phyloP scores from a whole-genome alignment of 2,888 invertebrate species.

The Xanthorhoe spadicearia region DNA sequence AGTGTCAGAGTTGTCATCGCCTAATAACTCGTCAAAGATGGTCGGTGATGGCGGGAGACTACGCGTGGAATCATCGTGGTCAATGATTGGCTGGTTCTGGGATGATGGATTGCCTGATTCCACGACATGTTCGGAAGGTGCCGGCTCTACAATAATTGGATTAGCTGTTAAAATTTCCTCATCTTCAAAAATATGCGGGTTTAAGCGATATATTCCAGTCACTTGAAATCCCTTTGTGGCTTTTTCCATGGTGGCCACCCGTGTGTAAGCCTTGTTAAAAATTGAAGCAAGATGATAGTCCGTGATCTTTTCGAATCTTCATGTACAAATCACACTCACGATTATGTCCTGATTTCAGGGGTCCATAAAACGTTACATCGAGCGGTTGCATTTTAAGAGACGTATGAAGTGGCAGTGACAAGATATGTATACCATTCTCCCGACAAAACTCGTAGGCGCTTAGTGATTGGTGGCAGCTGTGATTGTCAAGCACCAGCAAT shows the following conservation, averaged over 20 bases:
- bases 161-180: conserved; percentile 6
- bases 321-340: conserved; percentile 8
- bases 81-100: conserved; percentile 8
- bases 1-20: too few relatives aligned
- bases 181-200: conserved; percentile 12
- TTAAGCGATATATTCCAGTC: conserved; percentile 9
- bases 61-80: conserved; percentile 7
- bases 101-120: too few relatives aligned
- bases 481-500: conserved; percentile 13
- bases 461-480: conserved; percentile 8
- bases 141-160: conserved; percentile 9
- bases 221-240: conserved; percentile 8
- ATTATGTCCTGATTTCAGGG: background rate
- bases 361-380: conserved; percentile 8
- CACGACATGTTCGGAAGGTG: background rate
- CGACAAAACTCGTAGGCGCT: conserved; percentile 7
- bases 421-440: conserved; percentile 5
- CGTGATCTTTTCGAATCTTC: conserved; percentile 8
- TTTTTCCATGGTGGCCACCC: conserved; percentile 10
- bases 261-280: conserved; percentile 8
- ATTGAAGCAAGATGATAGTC: conserved; percentile 1
- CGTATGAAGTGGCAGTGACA: conserved; percentile 7
- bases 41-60: conserved; percentile 4
- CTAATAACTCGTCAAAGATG: too few relatives aligned
- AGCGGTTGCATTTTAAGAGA: conserved; percentile 11